phyloP scores from a whole-genome alignment of 2,888 invertebrate genomes.

The Polietes domitor region DNA sequence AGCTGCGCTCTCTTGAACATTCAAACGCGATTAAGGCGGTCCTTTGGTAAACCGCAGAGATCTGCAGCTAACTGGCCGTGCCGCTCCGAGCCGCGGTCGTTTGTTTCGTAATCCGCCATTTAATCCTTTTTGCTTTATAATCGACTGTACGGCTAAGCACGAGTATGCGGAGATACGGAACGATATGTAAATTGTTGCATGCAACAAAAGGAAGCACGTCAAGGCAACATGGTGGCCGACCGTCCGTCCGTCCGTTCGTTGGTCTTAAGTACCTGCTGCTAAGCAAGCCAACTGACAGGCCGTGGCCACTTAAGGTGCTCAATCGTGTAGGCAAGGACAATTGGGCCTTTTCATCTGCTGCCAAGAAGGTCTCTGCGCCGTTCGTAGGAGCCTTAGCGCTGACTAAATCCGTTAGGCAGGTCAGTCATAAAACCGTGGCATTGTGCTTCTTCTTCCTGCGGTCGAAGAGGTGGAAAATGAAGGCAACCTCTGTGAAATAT shows the following conservation, averaged over 20 bases:
- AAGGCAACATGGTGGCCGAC: neutral
- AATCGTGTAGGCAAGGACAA: conserved; percentile 25
- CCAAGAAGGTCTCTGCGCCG: neutral
- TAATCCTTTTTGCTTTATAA: conserved; percentile 45
- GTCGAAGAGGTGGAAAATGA: conserved; percentile 49
- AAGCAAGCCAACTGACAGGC: conserved; percentile 12
- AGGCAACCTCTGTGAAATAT: conserved; percentile 55
- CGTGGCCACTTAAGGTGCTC: conserved; percentile 26
- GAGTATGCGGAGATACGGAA: neutral
- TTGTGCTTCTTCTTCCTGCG: neutral
- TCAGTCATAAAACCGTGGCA: conserved; percentile 24
- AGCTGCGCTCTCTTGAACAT: conserved; percentile 16
- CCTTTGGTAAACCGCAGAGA: conserved; percentile 51
- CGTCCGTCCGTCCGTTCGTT: neutral
- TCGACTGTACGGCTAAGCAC: neutral
- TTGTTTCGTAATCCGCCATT: conserved; percentile 58
- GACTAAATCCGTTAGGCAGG: conserved; percentile 31
- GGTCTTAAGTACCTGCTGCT: conserved; percentile 31
- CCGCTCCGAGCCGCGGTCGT: no score
- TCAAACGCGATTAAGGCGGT: conserved; percentile 36
- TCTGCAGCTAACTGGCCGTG: conserved; percentile 38
- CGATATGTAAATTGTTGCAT: conserved; percentile 29
- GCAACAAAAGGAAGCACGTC: conserved; percentile 11
- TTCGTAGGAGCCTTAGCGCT: neutral
- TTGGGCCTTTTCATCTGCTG: conserved; percentile 13